phyloP scores from a whole-genome alignment of 2,888 invertebrate species.

The Apodemia duryi region DNA sequence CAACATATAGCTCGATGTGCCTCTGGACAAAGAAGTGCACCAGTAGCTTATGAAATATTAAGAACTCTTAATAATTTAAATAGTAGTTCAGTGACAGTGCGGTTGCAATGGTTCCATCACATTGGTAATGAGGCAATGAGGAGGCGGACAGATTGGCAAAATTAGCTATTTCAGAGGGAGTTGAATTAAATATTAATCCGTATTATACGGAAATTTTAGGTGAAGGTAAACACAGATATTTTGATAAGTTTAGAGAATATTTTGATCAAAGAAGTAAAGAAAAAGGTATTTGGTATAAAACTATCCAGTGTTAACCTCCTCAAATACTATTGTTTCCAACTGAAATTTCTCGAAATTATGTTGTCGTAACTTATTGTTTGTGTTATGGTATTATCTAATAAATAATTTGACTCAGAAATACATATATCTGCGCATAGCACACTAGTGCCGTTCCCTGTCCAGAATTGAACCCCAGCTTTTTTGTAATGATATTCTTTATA shows the following conservation, averaged over 20 bases:
- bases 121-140: neutral
- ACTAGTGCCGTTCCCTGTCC: too few species aligned
- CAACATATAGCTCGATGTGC: neutral
- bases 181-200: neutral
- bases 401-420: too few species aligned
- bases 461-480: too few species aligned
- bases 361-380: neutral
- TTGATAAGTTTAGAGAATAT: constrained; percentile 1
- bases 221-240: neutral
- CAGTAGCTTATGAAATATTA: constrained; percentile 1
- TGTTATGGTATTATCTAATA: too few species aligned
- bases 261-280: neutral
- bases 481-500: too few species aligned
- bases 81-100: neutral
- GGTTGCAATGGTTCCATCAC: neutral
- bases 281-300: neutral
- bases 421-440: too few species aligned
- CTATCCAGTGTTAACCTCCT: constrained; percentile 8
- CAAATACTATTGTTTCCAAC: neutral
- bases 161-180: constrained; percentile 3
- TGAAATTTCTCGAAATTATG: neutral
- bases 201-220: neutral
- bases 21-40: constrained; percentile 8
- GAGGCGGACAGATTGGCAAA: constrained; percentile 12
- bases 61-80: neutral